These are phyloP conservation scores for Pantala flavescens DNA, from an alignment of 1,140 invertebrate genomes.

Conservation along the genomic window DNA sequence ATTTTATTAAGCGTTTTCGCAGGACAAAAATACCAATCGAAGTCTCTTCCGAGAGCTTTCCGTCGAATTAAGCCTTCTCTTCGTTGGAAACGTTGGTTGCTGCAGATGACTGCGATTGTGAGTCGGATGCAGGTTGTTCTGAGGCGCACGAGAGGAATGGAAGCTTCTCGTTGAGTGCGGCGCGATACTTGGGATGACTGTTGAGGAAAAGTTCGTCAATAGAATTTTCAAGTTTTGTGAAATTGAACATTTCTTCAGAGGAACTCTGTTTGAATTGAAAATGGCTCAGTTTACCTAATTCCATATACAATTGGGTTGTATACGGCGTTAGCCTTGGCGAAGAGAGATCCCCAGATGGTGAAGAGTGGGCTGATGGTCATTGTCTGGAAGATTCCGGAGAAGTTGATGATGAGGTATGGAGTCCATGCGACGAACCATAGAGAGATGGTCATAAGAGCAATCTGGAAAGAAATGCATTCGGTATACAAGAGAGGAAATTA, in stretches of 20 bases:
- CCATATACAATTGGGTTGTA: constrained; percentile 60
- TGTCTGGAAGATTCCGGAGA: constrained; percentile 50
- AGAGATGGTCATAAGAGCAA: constrained; percentile 60
- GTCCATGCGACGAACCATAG: constrained; percentile 70
- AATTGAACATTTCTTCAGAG: no score
- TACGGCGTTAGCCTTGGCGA: constrained; percentile 54
- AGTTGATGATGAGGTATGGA: constrained; percentile 60
- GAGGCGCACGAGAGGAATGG: constrained; percentile 49
- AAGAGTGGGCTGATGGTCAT: constrained; percentile 49
- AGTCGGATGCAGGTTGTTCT: constrained; percentile 41
- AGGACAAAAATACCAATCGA: no score
- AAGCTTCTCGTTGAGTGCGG: constrained; percentile 54
- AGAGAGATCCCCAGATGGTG: constrained; percentile 56
- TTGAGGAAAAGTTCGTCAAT: no score
- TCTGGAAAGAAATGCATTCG: constrained; percentile 32
- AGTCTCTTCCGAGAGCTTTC: neutral
- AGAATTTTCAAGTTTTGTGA: no score
- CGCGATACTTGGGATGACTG: constrained; percentile 52
- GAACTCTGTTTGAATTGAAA: no score
- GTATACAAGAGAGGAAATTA: no score
- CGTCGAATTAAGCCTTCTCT: neutral
- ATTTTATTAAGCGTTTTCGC: no score
- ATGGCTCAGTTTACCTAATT: constrained; percentile 42
- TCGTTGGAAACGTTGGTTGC: constrained; percentile 16
- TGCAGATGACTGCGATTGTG: constrained; percentile 30